Evolutionary conservation across 2,888 invertebrate species (phyloP).

Genomic region (Cephus spinipes): DNA sequence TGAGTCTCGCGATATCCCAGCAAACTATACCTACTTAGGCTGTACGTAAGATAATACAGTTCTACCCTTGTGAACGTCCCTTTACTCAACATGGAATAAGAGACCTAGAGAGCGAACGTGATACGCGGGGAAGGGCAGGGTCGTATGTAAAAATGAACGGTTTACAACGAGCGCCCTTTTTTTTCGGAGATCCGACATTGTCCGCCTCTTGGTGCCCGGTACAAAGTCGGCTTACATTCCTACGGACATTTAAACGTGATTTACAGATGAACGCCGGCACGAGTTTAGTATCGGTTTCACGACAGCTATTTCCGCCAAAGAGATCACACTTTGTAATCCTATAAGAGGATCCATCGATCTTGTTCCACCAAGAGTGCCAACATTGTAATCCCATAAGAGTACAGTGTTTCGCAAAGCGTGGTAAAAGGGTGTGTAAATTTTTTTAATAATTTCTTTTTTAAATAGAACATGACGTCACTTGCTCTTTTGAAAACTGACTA

Average conservation of each 20-base stretch:
- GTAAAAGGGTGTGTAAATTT: not conserved
- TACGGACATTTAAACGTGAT: no score
- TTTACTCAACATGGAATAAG: not conserved
- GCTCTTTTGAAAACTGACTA: not conserved
- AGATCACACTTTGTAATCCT: not conserved
- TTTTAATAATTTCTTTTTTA: not conserved
- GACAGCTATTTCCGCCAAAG: not conserved
- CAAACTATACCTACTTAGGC: not conserved
- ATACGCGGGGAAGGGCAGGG: conserved; percentile 2
- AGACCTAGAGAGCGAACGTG: conserved; percentile 17
- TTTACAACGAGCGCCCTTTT: not conserved
- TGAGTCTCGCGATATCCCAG: conserved; percentile 6
- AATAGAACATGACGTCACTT: not conserved
- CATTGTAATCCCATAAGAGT: not conserved
- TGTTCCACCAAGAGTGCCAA: not conserved
- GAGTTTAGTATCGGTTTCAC: not conserved
- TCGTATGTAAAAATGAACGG: not conserved
- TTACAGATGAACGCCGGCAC: not conserved
- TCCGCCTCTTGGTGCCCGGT: not conserved
- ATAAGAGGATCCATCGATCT: not conserved
- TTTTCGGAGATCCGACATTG: not conserved
- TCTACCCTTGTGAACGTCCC: not conserved
- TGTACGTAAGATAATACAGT: not conserved
- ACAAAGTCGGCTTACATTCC: not conserved
- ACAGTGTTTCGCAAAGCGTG: not conserved